These are phyloP conservation scores for Danaus melanippus DNA, from an alignment of 1,140 invertebrate genomes.

Conservation along the genomic window DNA sequence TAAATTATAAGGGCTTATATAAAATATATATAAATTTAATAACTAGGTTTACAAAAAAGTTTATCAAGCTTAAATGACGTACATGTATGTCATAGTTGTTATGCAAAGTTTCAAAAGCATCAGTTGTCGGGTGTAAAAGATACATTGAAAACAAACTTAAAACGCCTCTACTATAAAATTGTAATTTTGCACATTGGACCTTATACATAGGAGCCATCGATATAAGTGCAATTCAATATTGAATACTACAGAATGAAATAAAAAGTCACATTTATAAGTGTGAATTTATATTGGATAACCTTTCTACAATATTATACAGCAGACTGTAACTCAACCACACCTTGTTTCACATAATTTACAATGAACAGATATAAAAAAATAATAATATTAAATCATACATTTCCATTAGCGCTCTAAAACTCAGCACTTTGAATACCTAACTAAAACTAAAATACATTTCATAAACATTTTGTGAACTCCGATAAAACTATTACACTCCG, in stretches of 20 bases:
- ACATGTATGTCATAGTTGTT: no score
- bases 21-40: no score
- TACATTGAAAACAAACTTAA: no score
- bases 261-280: constrained; percentile 26
- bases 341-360: constrained; percentile 30
- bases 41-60: no score
- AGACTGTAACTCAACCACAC: constrained; percentile 45
- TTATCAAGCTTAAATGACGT: no score
- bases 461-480: constrained; percentile 15
- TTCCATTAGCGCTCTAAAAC: constrained; percentile 20
- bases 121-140: no score
- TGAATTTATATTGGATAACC: constrained; percentile 67
- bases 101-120: no score
- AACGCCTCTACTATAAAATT: no score
- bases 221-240: constrained; percentile 9
- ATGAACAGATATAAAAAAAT: constrained; percentile 25
- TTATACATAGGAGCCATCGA: no score
- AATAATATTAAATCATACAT: constrained; percentile 25
- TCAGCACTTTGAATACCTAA: constrained; percentile 20
- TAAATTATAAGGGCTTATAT: no score
- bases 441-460: constrained; percentile 14
- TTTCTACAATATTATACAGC: constrained; percentile 66
- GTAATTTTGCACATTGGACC: no score
- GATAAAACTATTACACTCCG: constrained; percentile 2
- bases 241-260: constrained; percentile 10